Percentiles rank a stretch among this genome's conserved stretches.
These are phyloP conservation scores for Calosoma granatense DNA, from an alignment of 1,140 invertebrate genomes.

Conservation along the genomic window DNA sequence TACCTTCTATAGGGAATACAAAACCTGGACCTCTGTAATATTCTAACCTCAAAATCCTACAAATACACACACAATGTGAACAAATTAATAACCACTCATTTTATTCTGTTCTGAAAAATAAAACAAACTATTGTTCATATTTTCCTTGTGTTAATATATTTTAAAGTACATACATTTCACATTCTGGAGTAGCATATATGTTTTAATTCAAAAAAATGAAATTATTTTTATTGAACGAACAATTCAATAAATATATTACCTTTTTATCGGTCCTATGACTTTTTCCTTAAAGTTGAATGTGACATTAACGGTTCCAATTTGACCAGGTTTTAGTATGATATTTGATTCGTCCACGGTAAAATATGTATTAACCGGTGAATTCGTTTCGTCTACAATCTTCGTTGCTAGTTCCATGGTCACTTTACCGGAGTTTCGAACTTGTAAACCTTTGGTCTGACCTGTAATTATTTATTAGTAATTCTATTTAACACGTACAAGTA, in stretches of 20 bases:
- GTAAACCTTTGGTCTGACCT: not conserved
- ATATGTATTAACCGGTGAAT: not conserved
- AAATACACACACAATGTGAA: too few relatives aligned
- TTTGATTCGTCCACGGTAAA: not conserved
- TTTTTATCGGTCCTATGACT: not conserved
- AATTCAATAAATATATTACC: conserved; percentile 2
- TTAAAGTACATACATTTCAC: too few relatives aligned
- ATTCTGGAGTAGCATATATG: too few relatives aligned
- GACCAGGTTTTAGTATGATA: not conserved
- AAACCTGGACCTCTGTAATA: not conserved
- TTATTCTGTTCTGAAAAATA: too few relatives aligned
- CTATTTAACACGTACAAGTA: too few relatives aligned
- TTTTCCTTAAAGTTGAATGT: not conserved
- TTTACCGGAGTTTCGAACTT: not conserved
- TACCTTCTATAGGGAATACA: not conserved
- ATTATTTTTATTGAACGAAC: too few relatives aligned
- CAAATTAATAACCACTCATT: too few relatives aligned
- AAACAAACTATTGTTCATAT: too few relatives aligned
- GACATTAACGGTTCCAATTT: not conserved
- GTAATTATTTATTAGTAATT: too few relatives aligned
- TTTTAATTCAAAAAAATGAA: too few relatives aligned
- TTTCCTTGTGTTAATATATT: too few relatives aligned
- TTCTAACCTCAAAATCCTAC: not conserved
- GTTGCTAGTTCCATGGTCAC: not conserved
- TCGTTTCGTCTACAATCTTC: not conserved